Conservation (phyloP, 2,797 vertebrate species). For the Myotis pilosus region DNA sequence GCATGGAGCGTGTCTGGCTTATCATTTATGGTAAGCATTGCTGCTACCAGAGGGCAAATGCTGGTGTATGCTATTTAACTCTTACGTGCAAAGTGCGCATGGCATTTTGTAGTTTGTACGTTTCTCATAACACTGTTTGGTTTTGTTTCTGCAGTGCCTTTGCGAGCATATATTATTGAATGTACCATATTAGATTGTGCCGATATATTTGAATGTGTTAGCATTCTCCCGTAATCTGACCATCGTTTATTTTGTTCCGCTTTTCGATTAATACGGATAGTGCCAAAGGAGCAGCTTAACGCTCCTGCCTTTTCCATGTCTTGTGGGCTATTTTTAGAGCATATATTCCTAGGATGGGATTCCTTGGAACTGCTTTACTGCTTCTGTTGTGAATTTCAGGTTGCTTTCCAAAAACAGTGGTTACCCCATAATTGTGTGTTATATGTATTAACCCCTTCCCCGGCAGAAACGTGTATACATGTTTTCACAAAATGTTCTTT, state of each 20-base stretch:
- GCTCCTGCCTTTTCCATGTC: not conserved
- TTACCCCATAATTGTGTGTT: not conserved
- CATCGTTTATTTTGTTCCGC: not conserved
- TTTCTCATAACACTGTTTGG: not conserved
- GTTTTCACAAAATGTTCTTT: too few relatives aligned
- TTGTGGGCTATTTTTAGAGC: not conserved
- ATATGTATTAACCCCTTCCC: too few relatives aligned
- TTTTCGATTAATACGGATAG: not conserved
- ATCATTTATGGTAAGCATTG: slow-evolving; percentile 44
- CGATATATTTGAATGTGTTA: not conserved
- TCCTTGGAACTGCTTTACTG: not conserved
- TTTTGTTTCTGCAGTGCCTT: not conserved
- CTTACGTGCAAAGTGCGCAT: not conserved
- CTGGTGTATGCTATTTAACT: slow-evolving; percentile 27
- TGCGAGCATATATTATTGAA: not conserved
- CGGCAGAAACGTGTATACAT: too few relatives aligned
- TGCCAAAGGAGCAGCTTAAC: not conserved
- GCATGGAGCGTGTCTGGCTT: not conserved
- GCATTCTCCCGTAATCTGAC: not conserved
- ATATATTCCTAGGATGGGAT: not conserved
- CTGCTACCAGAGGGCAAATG: slow-evolving; percentile 46
- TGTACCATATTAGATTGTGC: not conserved
- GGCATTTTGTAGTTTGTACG: slow-evolving; percentile 3
- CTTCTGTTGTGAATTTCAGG: slow-evolving; percentile 15
- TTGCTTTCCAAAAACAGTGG: not conserved